These are phyloP conservation scores for Columba guinea DNA, from an alignment of 2,797 vertebrate species.

Conservation along the genomic window DNA sequence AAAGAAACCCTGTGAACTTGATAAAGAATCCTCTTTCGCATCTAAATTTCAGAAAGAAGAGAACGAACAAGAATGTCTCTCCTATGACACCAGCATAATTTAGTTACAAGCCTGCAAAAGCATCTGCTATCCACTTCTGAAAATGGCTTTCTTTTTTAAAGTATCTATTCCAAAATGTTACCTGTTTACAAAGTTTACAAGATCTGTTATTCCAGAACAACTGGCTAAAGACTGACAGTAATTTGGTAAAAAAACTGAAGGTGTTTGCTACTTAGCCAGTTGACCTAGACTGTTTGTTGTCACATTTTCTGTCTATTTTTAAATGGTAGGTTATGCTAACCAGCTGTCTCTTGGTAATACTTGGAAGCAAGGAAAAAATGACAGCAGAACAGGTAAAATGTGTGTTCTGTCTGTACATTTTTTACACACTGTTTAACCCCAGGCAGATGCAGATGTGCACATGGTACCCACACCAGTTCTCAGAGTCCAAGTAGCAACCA, in stretches of 20 bases:
- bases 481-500: background rate
- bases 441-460: background rate
- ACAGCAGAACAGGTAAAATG: background rate
- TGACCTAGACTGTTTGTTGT: background rate
- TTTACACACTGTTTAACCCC: background rate
- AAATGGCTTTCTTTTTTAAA: background rate
- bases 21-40: background rate
- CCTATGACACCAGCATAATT: background rate
- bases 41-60: background rate
- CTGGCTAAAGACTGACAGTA: background rate
- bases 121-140: background rate
- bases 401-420: background rate
- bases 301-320: background rate
- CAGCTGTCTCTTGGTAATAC: background rate
- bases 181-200: background rate
- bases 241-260: background rate
- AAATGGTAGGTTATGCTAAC: background rate
- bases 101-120: background rate
- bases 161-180: background rate
- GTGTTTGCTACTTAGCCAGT: background rate
- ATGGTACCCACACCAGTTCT: background rate
- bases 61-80: background rate
- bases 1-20: background rate
- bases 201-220: background rate
- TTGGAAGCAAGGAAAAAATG: background rate